These are phyloP conservation scores for Cephus nigrinus DNA, from an alignment of 2,888 invertebrate genomes.

Conservation along the genomic window DNA sequence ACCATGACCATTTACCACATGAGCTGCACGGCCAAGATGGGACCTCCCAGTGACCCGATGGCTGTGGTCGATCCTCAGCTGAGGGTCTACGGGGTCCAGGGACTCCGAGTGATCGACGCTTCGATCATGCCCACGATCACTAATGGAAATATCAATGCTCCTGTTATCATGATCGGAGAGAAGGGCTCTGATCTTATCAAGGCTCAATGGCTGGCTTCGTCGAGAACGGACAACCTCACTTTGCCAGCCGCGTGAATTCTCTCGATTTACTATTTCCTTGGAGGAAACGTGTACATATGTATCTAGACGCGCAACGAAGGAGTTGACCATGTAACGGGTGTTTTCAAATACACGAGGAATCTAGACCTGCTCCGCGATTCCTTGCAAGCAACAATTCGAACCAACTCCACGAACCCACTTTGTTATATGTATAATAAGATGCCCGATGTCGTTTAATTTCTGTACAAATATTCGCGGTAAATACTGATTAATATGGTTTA, in stretches of 20 bases:
- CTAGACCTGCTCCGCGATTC: background rate
- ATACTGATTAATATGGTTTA: background rate
- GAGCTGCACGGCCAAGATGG: slow-evolving; percentile 89
- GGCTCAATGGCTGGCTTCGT: slow-evolving; percentile 72
- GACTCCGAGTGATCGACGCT: slow-evolving; percentile 86
- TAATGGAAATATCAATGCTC: slow-evolving; percentile 89
- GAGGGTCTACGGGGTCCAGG: slow-evolving; percentile 80
- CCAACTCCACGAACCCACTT: background rate
- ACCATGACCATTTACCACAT: slow-evolving; percentile 90
- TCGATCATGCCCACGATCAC: slow-evolving; percentile 90
- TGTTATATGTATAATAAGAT: background rate
- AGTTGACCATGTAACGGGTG: background rate
- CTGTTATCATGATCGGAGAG: slow-evolving; percentile 88
- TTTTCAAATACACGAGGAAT: background rate
- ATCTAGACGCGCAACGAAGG: background rate
- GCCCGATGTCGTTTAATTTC: background rate
- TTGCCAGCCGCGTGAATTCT: background rate
- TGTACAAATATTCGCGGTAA: background rate
- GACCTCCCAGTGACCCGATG: slow-evolving; percentile 78
- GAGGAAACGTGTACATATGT: background rate
- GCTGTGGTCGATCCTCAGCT: slow-evolving; percentile 86
- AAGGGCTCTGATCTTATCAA: slow-evolving; percentile 87
- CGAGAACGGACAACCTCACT: background rate
- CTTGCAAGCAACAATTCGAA: background rate
- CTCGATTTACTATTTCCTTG: background rate